Evolutionary conservation across 2,113 vertebrate genomes (phyloP).

Genomic region (Silurus asotus): DNA sequence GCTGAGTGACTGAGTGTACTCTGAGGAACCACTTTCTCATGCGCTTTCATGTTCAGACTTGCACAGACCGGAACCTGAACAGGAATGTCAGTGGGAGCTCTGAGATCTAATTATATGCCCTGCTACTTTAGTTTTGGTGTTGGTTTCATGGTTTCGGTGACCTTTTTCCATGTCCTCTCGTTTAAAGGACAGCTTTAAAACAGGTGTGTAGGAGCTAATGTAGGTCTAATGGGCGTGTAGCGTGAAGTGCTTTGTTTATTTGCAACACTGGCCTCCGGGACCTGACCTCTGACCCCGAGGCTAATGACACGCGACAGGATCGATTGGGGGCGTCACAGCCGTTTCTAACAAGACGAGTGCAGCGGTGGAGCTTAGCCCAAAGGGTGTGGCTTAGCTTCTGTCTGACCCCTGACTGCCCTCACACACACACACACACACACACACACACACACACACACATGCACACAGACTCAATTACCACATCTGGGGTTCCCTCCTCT

Average conservation of each 20-base stretch:
- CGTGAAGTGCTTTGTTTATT: slow-evolving; percentile 48
- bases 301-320: slow-evolving; percentile 43
- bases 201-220: slow-evolving; percentile 16
- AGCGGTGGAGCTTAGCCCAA: slow-evolving; percentile 15
- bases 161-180: neutral
- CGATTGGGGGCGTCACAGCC: slow-evolving; percentile 11
- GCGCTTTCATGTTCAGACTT: neutral
- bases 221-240: slow-evolving; percentile 32
- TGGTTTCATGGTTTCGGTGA: slow-evolving; percentile 12
- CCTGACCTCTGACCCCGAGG: slow-evolving; percentile 23
- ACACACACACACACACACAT: neutral
- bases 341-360: slow-evolving; percentile 37
- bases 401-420: slow-evolving; percentile 43
- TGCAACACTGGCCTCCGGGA: slow-evolving; percentile 30
- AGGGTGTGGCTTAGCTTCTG: slow-evolving; percentile 15
- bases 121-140: neutral
- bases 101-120: neutral
- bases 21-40: neutral
- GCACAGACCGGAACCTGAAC: neutral
- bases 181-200: slow-evolving; percentile 20
- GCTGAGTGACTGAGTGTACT: neutral
- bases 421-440: neutral
- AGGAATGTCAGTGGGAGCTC: neutral
- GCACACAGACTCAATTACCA: slow-evolving; percentile 15
- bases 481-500: slow-evolving; percentile 43